Evolutionary conservation across 2,888 invertebrate genomes (phyloP), one percentile per base, ranked within the genome.

Genomic region (Brassicogethes aeneus): DNA sequence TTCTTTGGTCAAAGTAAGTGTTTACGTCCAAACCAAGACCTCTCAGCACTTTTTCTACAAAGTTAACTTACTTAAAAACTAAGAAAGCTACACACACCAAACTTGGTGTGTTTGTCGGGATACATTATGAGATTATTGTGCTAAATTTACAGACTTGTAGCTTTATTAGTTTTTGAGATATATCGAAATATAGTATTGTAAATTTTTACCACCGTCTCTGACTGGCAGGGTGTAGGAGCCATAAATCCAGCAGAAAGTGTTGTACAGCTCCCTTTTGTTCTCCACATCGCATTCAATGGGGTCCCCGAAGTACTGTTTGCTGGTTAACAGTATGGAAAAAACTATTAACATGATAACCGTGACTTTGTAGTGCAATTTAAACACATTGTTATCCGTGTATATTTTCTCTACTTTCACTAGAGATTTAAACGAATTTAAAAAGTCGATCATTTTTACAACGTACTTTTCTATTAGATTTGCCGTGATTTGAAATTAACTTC

Each of bases 241-340:
- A 61, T 80, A 76, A 46, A 85, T 82, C 86, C 86, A 87, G 65
- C 87, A 88, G 62, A 79, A 86, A 39, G 80, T 79, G 54, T 87
- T 81, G 5, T 86, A 71, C 16, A 80, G 75, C 37, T 80, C 79
- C 69, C 12, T 68, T 68, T 34, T 66, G 5, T 7, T 65, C 31
- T 72, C 70, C 3, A 72, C 70, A 60, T 79, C 73, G 62, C 90
- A 90, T 54, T 82, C 77, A 38, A 91, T 87, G 0, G 89, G 88
- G 54, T 89, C 85, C 0, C 89, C 89, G 54, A 89, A 87, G 68
- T 86, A 88, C 64, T 90, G 86, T 56, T 85, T 84, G 10, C 85
- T 80, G 15, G 85, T 83, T 34, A 90, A 76, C 53, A 89, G 62
- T 54, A 87, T 68, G 1, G 84, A 81, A 65, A 82, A 85, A 15